Conservation (phyloP, 2,113 vertebrate genomes). For the Romanogobio albipinnatus region DNA sequence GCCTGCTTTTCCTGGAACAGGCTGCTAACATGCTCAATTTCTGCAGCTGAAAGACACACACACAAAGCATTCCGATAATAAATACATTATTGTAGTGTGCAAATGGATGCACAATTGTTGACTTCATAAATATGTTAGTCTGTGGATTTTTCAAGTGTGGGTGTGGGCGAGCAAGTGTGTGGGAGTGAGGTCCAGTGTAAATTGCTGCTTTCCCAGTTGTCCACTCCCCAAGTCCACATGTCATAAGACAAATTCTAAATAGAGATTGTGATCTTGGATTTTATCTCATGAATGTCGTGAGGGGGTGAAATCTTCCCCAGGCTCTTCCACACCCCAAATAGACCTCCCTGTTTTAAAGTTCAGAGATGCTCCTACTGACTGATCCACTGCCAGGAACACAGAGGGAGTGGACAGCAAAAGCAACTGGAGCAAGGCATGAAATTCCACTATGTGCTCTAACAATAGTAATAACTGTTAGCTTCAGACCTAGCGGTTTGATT, state of each 20-base stretch:
- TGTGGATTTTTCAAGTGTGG: constrained; percentile 31
- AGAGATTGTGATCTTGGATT: neutral
- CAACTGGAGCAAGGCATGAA: constrained; percentile 21
- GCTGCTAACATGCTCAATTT: constrained; percentile 95
- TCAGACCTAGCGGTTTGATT: neutral
- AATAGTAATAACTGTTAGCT: neutral
- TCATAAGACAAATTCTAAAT: constrained; percentile 2
- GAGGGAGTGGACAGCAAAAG: constrained; percentile 31
- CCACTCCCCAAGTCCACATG: constrained; percentile 17
- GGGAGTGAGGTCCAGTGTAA: constrained; percentile 29
- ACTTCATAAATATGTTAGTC: neutral
- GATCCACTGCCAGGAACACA: constrained; percentile 23
- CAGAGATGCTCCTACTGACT: neutral
- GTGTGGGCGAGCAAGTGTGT: constrained; percentile 32
- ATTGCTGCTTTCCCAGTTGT: constrained; percentile 8
- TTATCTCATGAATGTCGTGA: neutral
- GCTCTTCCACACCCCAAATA: neutral
- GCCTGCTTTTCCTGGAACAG: constrained; percentile 98
- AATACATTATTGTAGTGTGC: neutral
- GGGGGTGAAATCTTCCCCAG: neutral
- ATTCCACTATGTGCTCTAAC: constrained; percentile 9
- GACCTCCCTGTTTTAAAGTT: constrained; percentile 13
- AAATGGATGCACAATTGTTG: neutral
- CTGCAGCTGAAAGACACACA: constrained; percentile 80
- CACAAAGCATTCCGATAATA: constrained; percentile 27